A percentile compares a stretch with the other conserved stretches of the same genome.
Evolutionary conservation across 1,140 invertebrate genomes (phyloP).

Genomic region (Frieseomelitta varia): DNA sequence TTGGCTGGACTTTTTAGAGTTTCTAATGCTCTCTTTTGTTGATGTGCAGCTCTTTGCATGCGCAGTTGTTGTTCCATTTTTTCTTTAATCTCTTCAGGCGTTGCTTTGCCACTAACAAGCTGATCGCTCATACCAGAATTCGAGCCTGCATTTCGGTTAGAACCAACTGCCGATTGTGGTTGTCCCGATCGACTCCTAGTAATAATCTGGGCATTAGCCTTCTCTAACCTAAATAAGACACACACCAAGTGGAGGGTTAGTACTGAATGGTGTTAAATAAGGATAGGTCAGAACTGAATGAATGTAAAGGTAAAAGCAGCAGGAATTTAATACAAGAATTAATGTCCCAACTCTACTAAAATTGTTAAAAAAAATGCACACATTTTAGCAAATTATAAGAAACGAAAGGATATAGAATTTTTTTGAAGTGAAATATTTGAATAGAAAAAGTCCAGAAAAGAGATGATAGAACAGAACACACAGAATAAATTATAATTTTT

Average conservation of each 20-base stretch:
- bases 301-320: constrained; percentile 21
- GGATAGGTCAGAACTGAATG: constrained; percentile 63
- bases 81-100: constrained; percentile 92
- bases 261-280: constrained; percentile 73
- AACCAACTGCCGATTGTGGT: constrained; percentile 79
- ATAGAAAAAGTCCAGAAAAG: not conserved
- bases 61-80: constrained; percentile 95
- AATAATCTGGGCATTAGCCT: constrained; percentile 86
- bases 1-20: constrained; percentile 81
- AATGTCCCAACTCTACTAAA: not conserved
- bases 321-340: constrained; percentile 12
- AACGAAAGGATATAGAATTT: not conserved
- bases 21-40: constrained; percentile 90
- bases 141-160: constrained; percentile 64
- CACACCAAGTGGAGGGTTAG: constrained; percentile 79
- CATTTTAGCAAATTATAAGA: not conserved
- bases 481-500: not conserved
- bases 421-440: not conserved
- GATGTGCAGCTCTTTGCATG: constrained; percentile 92
- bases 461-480: not conserved
- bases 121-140: constrained; percentile 70
- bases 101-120: constrained; percentile 83
- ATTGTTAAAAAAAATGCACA: not conserved
- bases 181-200: constrained; percentile 89
- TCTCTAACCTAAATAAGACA: constrained; percentile 84